Evolutionary conservation across 2,113 vertebrate genomes (phyloP), one percentile per base, ranked within the genome.

Genomic region (Myrmophylax atrothorax): DNA sequence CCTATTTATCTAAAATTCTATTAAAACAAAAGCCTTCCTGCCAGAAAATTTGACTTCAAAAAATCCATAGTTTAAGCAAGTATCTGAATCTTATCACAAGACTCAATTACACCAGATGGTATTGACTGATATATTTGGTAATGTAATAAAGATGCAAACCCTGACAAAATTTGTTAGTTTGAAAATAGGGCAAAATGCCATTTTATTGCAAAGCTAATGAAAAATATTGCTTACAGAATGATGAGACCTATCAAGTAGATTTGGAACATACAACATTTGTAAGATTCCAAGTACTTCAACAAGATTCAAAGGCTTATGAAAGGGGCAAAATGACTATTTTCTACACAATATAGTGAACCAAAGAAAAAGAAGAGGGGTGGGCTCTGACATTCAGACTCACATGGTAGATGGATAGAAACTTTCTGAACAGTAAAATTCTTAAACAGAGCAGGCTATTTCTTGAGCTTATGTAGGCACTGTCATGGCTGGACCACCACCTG

Each of bases 111-210:
- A 96, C 58, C 82, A 94, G 90, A 78, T 95, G 64, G 46, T 97
- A 95, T 90, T 96, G 95, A 97, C 62, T 92, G 84, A 94, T 96
- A 40, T 84, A 90, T 97, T 96, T 97, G 85, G 81, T 97, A 97
- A 96, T 70, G 53, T 90, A 95, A 97, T 94, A 97, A 97, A 97
- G 87, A 97, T 96, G 97, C 84, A 95, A 97, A 87, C 33, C 55
- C 63, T 96, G 90, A 96, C 80, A 97, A 88, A 96, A 97, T 89
- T 87, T 86, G 90, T 97, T 97, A 96, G 81, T 84, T 85, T 79
- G 84, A 94, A 97, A 98, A 97, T 83, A 96, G 79, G 82, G 83
- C 78, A 96, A 97, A 97, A 92, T 90, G 89, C 79, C 95, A 87
- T 95, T 97, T 96, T 86, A 94, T 80, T 83, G 85, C 74, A 89